A percentile compares a stretch with the other conserved stretches of the same genome.
Conservation (phyloP, 2,888 invertebrate genomes). For the Fabriciana adippe region DNA sequence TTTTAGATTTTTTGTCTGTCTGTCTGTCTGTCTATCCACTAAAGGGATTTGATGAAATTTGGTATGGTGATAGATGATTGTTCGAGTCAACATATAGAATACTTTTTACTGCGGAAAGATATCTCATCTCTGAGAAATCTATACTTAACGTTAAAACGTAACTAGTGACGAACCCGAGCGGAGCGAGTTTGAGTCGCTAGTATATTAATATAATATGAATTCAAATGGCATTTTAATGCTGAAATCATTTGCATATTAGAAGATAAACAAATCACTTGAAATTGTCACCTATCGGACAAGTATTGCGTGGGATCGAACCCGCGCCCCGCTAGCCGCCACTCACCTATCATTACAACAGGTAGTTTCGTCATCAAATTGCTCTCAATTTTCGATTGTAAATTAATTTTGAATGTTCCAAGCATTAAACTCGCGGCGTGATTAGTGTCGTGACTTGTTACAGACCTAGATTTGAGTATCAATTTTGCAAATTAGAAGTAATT, state of each 20-base stretch:
- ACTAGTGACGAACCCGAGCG: too few relatives aligned
- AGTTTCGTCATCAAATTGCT: constrained; percentile 37
- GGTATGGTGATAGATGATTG: too few relatives aligned
- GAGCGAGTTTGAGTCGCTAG: too few relatives aligned
- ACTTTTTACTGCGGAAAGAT: too few relatives aligned
- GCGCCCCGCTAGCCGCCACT: constrained; percentile 29
- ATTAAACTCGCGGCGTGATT: constrained; percentile 25
- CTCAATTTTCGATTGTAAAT: constrained; percentile 37
- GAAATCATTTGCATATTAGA: constrained; percentile 1
- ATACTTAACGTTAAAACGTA: too few relatives aligned
- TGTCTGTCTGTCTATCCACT: too few relatives aligned
- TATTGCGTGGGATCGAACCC: constrained; percentile 36
- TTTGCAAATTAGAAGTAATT: constrained; percentile 4
- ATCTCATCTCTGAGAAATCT: too few relatives aligned
- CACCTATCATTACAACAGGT: constrained; percentile 34
- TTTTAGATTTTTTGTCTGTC: too few relatives aligned
- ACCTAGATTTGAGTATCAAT: constrained; percentile 8
- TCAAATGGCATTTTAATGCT: not conserved
- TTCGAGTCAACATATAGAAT: too few relatives aligned
- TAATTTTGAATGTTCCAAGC: constrained; percentile 29
- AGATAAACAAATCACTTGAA: constrained; percentile 4
- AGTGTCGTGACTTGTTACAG: constrained; percentile 28
- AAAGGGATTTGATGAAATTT: too few relatives aligned
- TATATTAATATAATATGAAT: too few relatives aligned
- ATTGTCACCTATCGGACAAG: constrained; percentile 10